A percentile compares a stretch with the other conserved stretches of the same genome.
Evolutionary conservation across 2,113 vertebrate genomes (phyloP).

Genomic region (Chaenocephalus aceratus): DNA sequence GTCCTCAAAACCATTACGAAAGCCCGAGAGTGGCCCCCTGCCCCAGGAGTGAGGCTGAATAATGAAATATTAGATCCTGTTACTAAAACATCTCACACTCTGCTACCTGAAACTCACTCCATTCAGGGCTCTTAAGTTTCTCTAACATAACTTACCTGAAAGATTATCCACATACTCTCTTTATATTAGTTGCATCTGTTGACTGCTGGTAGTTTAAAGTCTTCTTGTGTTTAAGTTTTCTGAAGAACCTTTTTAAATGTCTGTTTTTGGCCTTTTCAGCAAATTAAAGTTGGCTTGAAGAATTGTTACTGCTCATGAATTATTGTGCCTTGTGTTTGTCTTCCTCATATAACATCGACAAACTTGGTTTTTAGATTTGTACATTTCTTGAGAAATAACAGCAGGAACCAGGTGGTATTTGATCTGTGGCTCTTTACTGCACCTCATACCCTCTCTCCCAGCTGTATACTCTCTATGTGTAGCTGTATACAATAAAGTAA

Average conservation of each 20-base stretch:
- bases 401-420: no score
- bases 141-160: background rate
- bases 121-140: background rate
- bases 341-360: background rate
- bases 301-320: no score
- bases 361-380: background rate
- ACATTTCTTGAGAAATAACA: background rate
- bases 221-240: background rate
- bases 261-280: background rate
- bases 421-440: no score
- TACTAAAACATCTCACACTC: background rate
- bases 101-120: background rate
- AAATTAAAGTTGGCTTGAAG: background rate
- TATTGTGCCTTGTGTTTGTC: background rate
- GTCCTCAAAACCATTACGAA: constrained; percentile 74
- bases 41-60: background rate
- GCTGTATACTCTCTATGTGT: no score
- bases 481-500: no score
- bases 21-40: constrained; percentile 10
- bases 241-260: background rate
- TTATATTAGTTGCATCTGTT: background rate
- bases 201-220: background rate
- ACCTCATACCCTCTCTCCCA: no score
- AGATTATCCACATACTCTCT: background rate
- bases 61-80: background rate